These are phyloP conservation scores for Papilio aristodemus DNA, from an alignment of 1,140 invertebrate genomes.

Conservation along the genomic window DNA sequence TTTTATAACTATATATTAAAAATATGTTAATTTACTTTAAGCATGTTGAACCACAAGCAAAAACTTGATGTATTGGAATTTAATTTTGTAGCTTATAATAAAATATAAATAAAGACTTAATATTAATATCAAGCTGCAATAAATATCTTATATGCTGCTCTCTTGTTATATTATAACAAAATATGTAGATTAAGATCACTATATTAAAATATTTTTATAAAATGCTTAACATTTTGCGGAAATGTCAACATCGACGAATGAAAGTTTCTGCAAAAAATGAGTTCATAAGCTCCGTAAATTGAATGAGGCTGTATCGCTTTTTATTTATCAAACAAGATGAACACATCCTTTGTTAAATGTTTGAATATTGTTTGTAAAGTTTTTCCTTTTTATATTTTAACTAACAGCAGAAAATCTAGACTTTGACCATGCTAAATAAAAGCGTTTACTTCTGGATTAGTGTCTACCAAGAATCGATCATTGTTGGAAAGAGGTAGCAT, in stretches of 20 bases:
- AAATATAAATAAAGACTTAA: background rate
- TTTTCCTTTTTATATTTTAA: background rate
- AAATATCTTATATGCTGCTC: too few species aligned
- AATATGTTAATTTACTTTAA: background rate
- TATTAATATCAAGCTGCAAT: background rate
- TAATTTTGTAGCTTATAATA: background rate
- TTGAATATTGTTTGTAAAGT: background rate
- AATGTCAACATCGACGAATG: slow-evolving; percentile 2
- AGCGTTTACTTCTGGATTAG: too few species aligned
- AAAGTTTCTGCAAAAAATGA: slow-evolving; percentile 20
- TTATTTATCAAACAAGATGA: slow-evolving; percentile 21
- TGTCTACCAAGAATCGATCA: too few species aligned
- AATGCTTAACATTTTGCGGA: background rate
- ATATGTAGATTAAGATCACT: background rate
- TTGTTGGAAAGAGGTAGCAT: too few species aligned
- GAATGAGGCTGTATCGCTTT: background rate
- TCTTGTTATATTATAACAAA: background rate
- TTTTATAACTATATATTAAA: too few species aligned
- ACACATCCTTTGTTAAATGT: slow-evolving; percentile 17
- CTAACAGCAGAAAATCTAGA: background rate
- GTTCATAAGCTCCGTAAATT: slow-evolving; percentile 25
- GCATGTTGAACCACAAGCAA: background rate
- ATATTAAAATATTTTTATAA: slow-evolving; percentile 23
- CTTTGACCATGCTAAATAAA: background rate
- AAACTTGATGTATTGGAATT: background rate